Conservation (phyloP, 2,113 vertebrate species). For the Acrocephalus arundinaceus region DNA sequence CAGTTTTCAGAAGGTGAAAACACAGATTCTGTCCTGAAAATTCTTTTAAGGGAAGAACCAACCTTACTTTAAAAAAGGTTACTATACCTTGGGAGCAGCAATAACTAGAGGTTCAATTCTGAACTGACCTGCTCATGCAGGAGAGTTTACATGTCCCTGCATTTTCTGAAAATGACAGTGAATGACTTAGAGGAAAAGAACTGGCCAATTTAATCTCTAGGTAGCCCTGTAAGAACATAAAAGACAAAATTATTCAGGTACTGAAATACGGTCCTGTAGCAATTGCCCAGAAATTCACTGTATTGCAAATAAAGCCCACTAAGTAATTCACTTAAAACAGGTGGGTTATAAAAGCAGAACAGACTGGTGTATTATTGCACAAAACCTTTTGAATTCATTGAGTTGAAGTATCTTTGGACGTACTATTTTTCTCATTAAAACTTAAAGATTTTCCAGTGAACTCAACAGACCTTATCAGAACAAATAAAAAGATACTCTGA, state of each 20-base stretch:
- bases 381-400: not conserved
- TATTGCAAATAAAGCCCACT: not conserved
- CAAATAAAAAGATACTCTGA: not conserved
- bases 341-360: not conserved
- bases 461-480: not conserved
- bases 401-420: not conserved
- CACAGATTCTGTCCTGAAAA: constrained; percentile 18
- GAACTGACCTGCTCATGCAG: not conserved
- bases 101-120: not conserved
- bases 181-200: not conserved
- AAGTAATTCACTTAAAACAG: not conserved
- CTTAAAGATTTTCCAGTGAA: not conserved
- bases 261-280: not conserved
- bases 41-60: not conserved
- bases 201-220: not conserved
- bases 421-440: not conserved
- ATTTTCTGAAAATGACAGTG: not conserved
- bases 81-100: not conserved
- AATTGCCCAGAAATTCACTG: not conserved
- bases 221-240: not conserved
- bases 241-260: not conserved
- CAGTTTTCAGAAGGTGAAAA: constrained; percentile 34
- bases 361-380: not conserved
- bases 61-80: not conserved
- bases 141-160: not conserved